phyloP scores from a whole-genome alignment of 2,797 vertebrate genomes.

The Picus viridis region DNA sequence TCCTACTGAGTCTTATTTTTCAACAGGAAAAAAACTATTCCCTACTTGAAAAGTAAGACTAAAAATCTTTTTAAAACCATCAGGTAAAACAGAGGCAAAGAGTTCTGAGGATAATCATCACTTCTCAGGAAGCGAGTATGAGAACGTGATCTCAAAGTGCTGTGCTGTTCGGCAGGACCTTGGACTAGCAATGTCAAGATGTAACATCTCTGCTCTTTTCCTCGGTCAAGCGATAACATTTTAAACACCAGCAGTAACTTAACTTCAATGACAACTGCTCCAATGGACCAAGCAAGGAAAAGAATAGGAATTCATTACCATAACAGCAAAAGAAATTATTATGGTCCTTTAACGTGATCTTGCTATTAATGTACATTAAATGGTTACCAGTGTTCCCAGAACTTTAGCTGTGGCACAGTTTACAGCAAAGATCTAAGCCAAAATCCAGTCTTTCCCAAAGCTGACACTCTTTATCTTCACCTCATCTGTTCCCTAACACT shows the following conservation, averaged over 20 bases:
- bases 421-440: not conserved
- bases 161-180: slow-evolving; percentile 1
- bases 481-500: not conserved
- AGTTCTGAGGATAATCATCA: not conserved
- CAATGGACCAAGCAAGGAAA: not conserved
- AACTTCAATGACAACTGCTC: not conserved
- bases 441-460: not conserved
- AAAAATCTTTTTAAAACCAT: not conserved
- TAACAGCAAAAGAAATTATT: not conserved
- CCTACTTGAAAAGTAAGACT: not conserved
- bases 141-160: not conserved
- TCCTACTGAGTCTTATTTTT: not conserved
- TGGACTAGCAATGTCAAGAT: slow-evolving; percentile 7
- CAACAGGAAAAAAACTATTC: not conserved
- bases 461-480: not conserved
- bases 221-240: not conserved
- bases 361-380: not conserved
- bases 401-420: not conserved
- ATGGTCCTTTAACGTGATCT: not conserved
- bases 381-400: not conserved
- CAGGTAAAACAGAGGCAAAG: not conserved
- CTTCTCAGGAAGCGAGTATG: not conserved
- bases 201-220: slow-evolving; percentile 24
- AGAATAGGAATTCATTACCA: not conserved
- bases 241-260: not conserved